These are phyloP conservation scores for Progne subis DNA, from an alignment of 2,113 vertebrate genomes.

Conservation along the genomic window DNA sequence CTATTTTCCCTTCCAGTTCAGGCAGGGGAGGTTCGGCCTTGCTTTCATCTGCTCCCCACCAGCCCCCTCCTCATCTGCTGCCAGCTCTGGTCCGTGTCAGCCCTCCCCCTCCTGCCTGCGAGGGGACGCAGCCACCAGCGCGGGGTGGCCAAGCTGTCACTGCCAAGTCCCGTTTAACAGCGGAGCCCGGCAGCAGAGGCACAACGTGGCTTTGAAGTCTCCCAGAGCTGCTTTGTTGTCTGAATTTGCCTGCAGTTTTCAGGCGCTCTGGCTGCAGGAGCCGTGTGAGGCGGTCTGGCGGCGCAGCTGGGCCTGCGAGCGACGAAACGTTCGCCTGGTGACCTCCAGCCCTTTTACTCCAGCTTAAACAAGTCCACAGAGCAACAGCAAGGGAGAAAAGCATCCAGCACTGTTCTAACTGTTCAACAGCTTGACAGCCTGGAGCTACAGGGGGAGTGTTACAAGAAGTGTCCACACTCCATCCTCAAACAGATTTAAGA, in stretches of 20 bases:
- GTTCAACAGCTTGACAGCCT: slow-evolving; percentile 55
- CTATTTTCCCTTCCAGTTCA: neutral
- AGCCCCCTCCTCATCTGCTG: neutral
- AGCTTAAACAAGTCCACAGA: neutral
- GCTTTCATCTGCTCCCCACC: neutral
- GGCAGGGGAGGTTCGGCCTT: neutral
- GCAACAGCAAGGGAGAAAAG: neutral
- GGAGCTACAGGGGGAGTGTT: slow-evolving; percentile 30
- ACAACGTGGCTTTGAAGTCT: accelerated
- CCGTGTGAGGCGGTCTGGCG: accelerated
- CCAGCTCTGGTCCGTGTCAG: neutral
- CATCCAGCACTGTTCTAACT: neutral
- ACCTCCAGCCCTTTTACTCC: neutral
- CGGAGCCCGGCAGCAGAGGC: neutral
- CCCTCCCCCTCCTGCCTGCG: neutral
- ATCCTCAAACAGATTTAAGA: slow-evolving; percentile 55
- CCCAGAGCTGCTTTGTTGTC: neutral
- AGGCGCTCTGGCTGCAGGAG: neutral
- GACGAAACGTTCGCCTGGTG: neutral
- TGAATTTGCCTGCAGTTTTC: neutral
- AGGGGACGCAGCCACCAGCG: neutral
- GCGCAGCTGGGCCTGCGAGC: neutral
- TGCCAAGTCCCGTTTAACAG: neutral
- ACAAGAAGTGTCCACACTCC: slow-evolving; percentile 35
- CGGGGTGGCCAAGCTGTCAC: neutral